These are phyloP conservation scores for Pituophis catenifer DNA, from an alignment of 2,113 vertebrate species.

Conservation along the genomic window DNA sequence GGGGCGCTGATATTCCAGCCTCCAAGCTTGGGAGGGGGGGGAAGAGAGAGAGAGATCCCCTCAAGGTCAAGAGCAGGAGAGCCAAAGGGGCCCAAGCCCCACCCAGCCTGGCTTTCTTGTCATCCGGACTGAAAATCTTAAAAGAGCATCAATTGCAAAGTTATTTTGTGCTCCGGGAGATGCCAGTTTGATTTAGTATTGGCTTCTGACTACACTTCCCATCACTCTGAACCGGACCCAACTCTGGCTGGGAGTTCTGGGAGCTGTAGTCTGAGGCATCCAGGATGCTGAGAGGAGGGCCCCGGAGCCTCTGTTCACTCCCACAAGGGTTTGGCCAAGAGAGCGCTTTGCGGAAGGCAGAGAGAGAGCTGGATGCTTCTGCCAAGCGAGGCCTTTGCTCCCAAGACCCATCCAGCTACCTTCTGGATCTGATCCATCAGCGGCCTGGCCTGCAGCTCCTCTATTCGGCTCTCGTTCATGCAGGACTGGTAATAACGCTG, in stretches of 20 bases:
- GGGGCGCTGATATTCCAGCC: constrained; percentile 86
- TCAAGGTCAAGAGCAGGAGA: neutral
- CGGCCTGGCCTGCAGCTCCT: constrained; percentile 83
- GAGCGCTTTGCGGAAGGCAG: neutral
- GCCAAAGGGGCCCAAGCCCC: neutral
- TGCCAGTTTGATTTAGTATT: neutral
- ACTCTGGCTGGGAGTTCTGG: neutral
- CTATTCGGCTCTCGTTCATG: constrained; percentile 92
- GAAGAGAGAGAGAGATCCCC: neutral
- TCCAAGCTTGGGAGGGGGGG: constrained; percentile 76
- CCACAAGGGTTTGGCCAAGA: neutral
- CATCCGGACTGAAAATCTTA: neutral
- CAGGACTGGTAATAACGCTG: constrained; percentile 91
- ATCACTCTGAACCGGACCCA: neutral
- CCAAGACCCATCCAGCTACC: constrained; percentile 60
- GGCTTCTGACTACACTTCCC: neutral
- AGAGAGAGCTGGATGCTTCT: neutral
- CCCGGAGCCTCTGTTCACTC: neutral
- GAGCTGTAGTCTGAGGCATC: neutral
- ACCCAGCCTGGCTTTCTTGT: neutral
- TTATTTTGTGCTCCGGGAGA: neutral
- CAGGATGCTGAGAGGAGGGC: too few species aligned
- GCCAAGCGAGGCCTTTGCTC: neutral
- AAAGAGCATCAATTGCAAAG: neutral
- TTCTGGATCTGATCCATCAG: constrained; percentile 84